Evolutionary conservation across 2,797 vertebrate species (phyloP).

Genomic region (Vultur gryphus): DNA sequence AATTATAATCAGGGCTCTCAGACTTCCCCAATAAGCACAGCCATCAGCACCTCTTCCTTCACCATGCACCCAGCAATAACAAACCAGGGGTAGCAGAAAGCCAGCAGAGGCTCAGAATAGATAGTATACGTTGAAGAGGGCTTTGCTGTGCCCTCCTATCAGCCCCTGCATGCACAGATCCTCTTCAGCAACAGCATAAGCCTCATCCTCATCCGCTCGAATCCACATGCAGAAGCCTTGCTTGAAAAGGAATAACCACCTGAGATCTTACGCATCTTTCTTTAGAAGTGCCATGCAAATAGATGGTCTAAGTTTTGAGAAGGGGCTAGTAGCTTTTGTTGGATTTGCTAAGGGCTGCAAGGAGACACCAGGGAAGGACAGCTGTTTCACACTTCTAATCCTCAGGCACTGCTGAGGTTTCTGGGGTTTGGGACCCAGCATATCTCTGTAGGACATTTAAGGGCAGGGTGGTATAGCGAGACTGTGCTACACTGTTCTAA

Average conservation of each 20-base stretch:
- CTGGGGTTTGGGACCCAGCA: background rate
- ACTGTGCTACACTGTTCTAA: background rate
- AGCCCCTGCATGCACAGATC: background rate
- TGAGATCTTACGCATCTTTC: accelerated
- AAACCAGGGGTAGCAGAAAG: background rate
- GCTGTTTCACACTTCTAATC: background rate
- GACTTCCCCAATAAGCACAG: background rate
- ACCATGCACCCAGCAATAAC: accelerated
- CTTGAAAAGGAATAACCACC: background rate
- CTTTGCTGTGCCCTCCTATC: background rate
- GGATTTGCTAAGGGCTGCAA: background rate
- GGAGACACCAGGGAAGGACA: background rate
- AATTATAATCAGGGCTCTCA: background rate
- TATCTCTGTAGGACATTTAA: background rate
- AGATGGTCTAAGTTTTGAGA: background rate
- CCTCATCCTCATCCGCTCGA: background rate
- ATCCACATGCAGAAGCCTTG: background rate
- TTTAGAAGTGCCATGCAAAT: background rate
- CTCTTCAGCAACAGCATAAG: background rate
- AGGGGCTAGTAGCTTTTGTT: background rate
- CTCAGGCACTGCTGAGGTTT: background rate
- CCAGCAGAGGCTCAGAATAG: background rate
- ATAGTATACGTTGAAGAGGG: background rate
- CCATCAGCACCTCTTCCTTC: background rate
- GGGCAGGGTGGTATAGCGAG: background rate